Evolutionary conservation across 2,797 vertebrate species (phyloP), one percentile per base, ranked within the genome.

Genomic region (Synanceia verrucosa): DNA sequence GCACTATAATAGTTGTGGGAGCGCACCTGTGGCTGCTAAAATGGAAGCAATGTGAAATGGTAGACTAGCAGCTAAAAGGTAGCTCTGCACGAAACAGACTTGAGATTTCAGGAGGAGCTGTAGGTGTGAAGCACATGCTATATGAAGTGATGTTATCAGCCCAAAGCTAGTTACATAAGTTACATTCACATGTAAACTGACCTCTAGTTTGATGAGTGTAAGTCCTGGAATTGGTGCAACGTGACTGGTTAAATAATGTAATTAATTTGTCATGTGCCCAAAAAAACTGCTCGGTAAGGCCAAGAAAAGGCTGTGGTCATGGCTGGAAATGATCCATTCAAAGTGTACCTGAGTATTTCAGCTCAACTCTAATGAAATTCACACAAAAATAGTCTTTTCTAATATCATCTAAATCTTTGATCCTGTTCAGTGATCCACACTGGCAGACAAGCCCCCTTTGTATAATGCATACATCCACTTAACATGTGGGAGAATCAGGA

Each of bases 21-120:
- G 72, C n/a, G n/a, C n/a, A n/a, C n/a, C n/a, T n/a, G n/a, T n/a
- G n/a, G 58, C 14, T 59, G 21, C 53, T 46, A 24, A 74, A 72
- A 53, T 52, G 31, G 14, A 65, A 63, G 9, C 14, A 12, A 58
- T 72, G 47, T 73, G 46, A 82, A 78, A 78, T 55, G 56, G 53
- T 43, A 66, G 52, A 69, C 39, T 37, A 46, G 3, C 41, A 62
- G 28, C 18, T 74, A 16, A 73, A 72, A 55, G 41, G 31, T 57
- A 44, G 57, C 23, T 68, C 24, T 8, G 55, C 43, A 59, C 2
- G 26, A 74, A 63, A 43, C 29, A 26, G 19, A 50, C 28, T 41
- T 61, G 23, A 23, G 11, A 69, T 60, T 69, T 60, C 11, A 24
- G 50, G 33, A 29, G 53, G 19, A 36, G 46, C 57, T 62, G 41